These are phyloP conservation scores for Drosophila ironensis DNA, from an alignment of 1,140 invertebrate species.

Conservation along the genomic window DNA sequence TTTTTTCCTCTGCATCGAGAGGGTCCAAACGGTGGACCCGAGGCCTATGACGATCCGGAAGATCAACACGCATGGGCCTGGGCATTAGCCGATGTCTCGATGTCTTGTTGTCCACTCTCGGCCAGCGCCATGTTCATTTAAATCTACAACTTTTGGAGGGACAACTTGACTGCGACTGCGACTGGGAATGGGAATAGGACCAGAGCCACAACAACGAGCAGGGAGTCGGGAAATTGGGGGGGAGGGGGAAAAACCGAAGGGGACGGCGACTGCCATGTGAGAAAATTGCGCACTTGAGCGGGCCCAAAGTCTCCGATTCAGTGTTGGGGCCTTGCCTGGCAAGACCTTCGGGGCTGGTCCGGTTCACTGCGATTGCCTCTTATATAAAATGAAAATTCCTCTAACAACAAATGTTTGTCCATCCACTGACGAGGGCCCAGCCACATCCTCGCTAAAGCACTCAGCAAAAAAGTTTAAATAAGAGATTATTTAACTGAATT, in stretches of 20 bases:
- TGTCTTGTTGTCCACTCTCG: slow-evolving; percentile 48
- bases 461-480: too few species aligned
- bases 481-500: too few species aligned
- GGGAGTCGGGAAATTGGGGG: not conserved
- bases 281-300: slow-evolving; percentile 74
- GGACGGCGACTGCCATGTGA: slow-evolving; percentile 54
- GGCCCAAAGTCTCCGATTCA: not conserved
- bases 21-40: slow-evolving; percentile 3
- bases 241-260: not conserved
- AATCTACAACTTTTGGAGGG: slow-evolving; percentile 80
- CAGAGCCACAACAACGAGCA: slow-evolving; percentile 16
- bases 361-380: slow-evolving; percentile 55
- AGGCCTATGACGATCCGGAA: slow-evolving; percentile 30
- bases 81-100: slow-evolving; percentile 54
- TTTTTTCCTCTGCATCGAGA: slow-evolving; percentile 1
- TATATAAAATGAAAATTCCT: slow-evolving; percentile 63
- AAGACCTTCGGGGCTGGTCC: slow-evolving; percentile 62
- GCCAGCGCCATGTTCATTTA: slow-evolving; percentile 74
- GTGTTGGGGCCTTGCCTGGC: slow-evolving; percentile 9
- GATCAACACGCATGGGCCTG: slow-evolving; percentile 75
- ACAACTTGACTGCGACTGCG: slow-evolving; percentile 65
- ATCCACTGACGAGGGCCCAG: slow-evolving; percentile 12
- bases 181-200: slow-evolving; percentile 8
- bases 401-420: slow-evolving; percentile 51
- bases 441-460: slow-evolving; percentile 25